These are phyloP conservation scores for Dysmachus trigonus DNA, from an alignment of 2,888 invertebrate species.

Conservation along the genomic window DNA sequence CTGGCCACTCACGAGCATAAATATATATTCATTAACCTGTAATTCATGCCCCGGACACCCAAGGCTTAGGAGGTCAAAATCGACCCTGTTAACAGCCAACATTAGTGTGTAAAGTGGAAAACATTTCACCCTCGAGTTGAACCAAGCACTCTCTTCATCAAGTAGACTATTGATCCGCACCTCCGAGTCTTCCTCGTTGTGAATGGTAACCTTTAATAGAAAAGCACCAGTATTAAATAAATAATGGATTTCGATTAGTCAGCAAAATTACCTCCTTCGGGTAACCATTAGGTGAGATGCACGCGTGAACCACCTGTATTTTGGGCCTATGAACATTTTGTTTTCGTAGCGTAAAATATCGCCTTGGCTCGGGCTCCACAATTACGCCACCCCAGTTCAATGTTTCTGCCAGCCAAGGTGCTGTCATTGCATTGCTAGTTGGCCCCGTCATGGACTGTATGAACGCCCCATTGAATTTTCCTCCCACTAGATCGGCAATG, in stretches of 20 bases:
- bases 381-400: slow-evolving; percentile 80
- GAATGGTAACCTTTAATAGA: slow-evolving; percentile 64
- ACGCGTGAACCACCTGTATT: slow-evolving; percentile 77
- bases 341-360: slow-evolving; percentile 73
- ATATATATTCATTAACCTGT: slow-evolving; percentile 57
- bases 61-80: slow-evolving; percentile 76
- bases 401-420: slow-evolving; percentile 75
- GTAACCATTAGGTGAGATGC: slow-evolving; percentile 79
- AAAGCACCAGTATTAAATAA: slow-evolving; percentile 14
- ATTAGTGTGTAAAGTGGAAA: slow-evolving; percentile 85
- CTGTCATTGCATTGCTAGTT: slow-evolving; percentile 70
- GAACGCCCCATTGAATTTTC: slow-evolving; percentile 73
- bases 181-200: slow-evolving; percentile 65
- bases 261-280: slow-evolving; percentile 73
- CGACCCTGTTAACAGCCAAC: slow-evolving; percentile 77
- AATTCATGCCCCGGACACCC: slow-evolving; percentile 64
- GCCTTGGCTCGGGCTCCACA: slow-evolving; percentile 80
- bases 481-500: slow-evolving; percentile 60
- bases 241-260: not conserved
- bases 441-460: slow-evolving; percentile 73
- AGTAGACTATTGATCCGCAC: slow-evolving; percentile 67
- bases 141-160: slow-evolving; percentile 68
- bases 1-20: not conserved
- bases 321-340: slow-evolving; percentile 69
- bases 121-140: slow-evolving; percentile 81